Percentiles rank a stretch among this genome's conserved stretches.
These are phyloP conservation scores for Sprattus sprattus DNA, from an alignment of 2,113 vertebrate species.

Conservation along the genomic window DNA sequence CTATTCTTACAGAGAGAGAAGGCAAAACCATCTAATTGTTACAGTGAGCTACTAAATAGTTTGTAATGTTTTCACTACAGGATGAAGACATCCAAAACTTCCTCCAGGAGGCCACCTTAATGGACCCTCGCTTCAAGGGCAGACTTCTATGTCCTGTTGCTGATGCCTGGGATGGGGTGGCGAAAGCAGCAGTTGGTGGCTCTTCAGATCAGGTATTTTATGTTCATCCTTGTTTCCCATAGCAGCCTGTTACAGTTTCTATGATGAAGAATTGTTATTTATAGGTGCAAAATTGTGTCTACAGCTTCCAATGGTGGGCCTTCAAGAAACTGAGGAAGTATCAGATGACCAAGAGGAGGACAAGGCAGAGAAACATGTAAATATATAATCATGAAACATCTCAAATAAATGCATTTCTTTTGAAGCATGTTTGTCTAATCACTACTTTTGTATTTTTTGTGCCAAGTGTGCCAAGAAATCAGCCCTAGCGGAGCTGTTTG, in stretches of 20 bases:
- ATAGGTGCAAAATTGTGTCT: background rate
- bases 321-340: background rate
- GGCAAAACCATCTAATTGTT: too few species aligned
- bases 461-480: constrained; percentile 8
- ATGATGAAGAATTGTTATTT: background rate
- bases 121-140: background rate
- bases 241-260: too few species aligned
- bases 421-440: too few species aligned
- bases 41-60: background rate
- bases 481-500: constrained; percentile 28
- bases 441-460: too few species aligned
- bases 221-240: too few species aligned
- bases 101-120: constrained; percentile 37
- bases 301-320: background rate
- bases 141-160: background rate
- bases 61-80: constrained; percentile 36
- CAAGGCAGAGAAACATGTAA: background rate
- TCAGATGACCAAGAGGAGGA: background rate
- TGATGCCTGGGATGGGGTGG: background rate
- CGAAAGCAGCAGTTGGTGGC: background rate
- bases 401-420: too few species aligned
- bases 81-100: constrained; percentile 39
- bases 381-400: too few species aligned
- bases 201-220: background rate
- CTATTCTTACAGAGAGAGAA: too few species aligned